phyloP scores from a whole-genome alignment of 2,888 invertebrate species.

The Mythimna albipuncta region DNA sequence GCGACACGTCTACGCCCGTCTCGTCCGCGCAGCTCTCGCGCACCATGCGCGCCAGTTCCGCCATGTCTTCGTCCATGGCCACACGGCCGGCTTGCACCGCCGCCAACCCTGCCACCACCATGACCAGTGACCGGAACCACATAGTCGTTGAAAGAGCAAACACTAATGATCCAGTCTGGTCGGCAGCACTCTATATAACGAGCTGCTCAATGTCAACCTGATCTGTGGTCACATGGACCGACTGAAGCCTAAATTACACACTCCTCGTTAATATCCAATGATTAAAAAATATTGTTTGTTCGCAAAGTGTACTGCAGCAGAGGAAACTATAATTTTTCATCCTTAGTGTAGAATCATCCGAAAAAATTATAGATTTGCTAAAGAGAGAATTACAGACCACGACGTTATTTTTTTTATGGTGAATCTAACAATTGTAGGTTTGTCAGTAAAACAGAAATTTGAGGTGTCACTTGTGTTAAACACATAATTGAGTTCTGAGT shows the following conservation, averaged over 20 bases:
- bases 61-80: slow-evolving; percentile 82
- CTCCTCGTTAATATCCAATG: slow-evolving; percentile 56
- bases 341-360: slow-evolving; percentile 68
- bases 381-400: slow-evolving; percentile 54
- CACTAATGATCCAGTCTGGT: slow-evolving; percentile 15
- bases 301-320: slow-evolving; percentile 36
- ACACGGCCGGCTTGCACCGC: slow-evolving; percentile 35
- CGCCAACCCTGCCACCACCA: slow-evolving; percentile 31
- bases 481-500: neutral
- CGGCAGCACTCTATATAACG: slow-evolving; percentile 66
- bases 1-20: slow-evolving; percentile 76
- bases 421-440: slow-evolving; percentile 41
- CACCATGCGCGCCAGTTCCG: slow-evolving; percentile 82
- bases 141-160: slow-evolving; percentile 17
- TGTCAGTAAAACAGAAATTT: slow-evolving; percentile 23
- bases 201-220: slow-evolving; percentile 64
- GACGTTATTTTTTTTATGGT: slow-evolving; percentile 55
- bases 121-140: slow-evolving; percentile 25
- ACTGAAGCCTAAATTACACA: slow-evolving; percentile 71
- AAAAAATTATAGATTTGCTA: slow-evolving; percentile 69
- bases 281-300: slow-evolving; percentile 75
- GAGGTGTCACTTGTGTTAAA: slow-evolving; percentile 36
- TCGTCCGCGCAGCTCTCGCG: slow-evolving; percentile 82
- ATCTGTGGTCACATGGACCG: slow-evolving; percentile 55
- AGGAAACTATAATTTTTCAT: slow-evolving; percentile 60